Conservation (phyloP, 2,797 vertebrate species). For the Falco concolor region DNA sequence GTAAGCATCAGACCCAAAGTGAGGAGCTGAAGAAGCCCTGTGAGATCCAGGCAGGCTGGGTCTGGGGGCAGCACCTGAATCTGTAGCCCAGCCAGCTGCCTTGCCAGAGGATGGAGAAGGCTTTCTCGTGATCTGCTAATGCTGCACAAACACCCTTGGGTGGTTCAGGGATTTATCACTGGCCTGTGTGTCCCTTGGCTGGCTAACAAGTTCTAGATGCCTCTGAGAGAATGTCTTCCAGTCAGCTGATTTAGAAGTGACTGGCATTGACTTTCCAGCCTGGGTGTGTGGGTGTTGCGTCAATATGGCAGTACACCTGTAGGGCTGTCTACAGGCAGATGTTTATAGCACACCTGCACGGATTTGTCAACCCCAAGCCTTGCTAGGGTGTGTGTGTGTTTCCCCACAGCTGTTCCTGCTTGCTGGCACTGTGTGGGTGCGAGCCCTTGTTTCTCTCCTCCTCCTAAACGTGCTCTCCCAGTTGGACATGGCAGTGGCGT, state of each 20-base stretch:
- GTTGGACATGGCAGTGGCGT: accelerated
- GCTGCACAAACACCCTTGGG: background rate
- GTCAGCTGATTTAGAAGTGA: background rate
- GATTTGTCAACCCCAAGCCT: background rate
- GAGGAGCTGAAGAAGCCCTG: background rate
- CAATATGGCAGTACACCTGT: background rate
- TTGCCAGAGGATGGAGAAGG: background rate
- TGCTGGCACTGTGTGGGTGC: background rate
- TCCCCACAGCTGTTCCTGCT: too few species aligned
- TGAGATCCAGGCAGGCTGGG: background rate
- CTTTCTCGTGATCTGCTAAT: background rate
- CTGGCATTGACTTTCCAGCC: background rate
- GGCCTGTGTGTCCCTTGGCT: background rate
- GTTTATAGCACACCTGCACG: background rate
- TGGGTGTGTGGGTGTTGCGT: background rate
- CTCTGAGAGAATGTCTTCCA: background rate
- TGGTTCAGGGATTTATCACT: background rate
- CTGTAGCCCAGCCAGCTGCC: background rate
- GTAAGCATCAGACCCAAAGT: background rate
- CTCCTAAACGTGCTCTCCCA: background rate
- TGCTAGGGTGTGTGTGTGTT: background rate
- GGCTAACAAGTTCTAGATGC: background rate
- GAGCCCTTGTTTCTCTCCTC: background rate
- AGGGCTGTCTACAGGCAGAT: background rate
- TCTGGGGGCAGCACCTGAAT: background rate